Evolutionary conservation across 2,888 invertebrate species (phyloP), one percentile per base, ranked within the genome.

Genomic region (Margaritifera margaritifera): DNA sequence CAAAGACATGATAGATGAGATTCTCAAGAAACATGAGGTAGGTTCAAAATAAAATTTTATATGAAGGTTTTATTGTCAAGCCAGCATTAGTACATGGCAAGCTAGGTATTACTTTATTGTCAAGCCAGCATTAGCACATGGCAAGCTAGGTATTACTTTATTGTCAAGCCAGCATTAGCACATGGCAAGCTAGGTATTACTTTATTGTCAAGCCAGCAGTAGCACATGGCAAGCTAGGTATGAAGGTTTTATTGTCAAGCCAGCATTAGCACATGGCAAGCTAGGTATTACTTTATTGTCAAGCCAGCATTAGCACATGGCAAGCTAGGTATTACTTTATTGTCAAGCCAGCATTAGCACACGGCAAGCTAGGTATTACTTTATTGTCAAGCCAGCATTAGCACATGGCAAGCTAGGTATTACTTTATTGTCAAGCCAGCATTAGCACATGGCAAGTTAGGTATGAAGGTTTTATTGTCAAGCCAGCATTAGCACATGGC

Each of bases 1-100:
- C 3, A 90, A 90, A 70, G 75, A 78, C 60, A 84, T 89, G 84
- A 81, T 89, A 54, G 86, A 87, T 59, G 79, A 81, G 15, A 67
- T 87, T 25, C 68, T 74, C n/a, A 78, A 84, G 54, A 80, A 79
- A 64, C 75, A 83, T 70, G 84, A 86, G 79, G 87, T 87, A 72
- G 58, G 73, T 64, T 50, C 18, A n/a, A 15, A 25, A 31, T 42
- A 42, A 42, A 42, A 8, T 42, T 15, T 25, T 42, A 18, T 3
- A 50, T 15, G 3, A 2, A 0, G 1, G 27, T 25, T n/a, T 69
- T 50, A 25, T 19, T 25, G 19, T 19, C 2, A 20, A 53, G 25
- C 18, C 3, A 25, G 25, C 24, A 20, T 27, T 67, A 20, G 56
- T 11, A 22, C 15, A 24, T 55, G 55, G 11, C 55, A 55, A 24